Percentiles rank a stretch among this genome's conserved stretches.
These are phyloP conservation scores for Melipona beecheii DNA, from an alignment of 2,888 invertebrate species.

Conservation along the genomic window DNA sequence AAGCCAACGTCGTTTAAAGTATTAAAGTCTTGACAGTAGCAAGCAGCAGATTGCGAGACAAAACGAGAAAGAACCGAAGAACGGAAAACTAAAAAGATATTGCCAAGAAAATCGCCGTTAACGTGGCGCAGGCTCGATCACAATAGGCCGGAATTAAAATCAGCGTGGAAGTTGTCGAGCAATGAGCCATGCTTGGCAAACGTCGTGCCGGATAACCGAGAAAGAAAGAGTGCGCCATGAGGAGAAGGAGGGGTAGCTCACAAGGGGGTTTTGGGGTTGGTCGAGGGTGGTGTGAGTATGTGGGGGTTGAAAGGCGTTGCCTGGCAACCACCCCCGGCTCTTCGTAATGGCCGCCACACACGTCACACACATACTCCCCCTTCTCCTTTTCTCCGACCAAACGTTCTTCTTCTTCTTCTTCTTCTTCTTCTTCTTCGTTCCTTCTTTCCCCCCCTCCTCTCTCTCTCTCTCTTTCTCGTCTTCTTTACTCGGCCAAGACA, in stretches of 20 bases:
- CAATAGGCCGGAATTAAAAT: conserved; percentile 59
- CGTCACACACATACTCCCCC: conserved; percentile 77
- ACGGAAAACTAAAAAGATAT: not conserved
- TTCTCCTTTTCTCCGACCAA: conserved; percentile 27
- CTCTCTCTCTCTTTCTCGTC: conserved; percentile 38
- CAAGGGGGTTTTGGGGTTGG: conserved; percentile 76
- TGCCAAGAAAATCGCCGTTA: not conserved
- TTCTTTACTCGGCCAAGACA: conserved; percentile 50
- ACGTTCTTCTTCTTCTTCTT: conserved; percentile 36
- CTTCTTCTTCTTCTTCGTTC: conserved; percentile 37
- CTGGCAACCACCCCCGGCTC: conserved; percentile 81
- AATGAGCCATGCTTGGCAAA: conserved; percentile 77
- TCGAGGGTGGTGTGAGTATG: conserved; percentile 79
- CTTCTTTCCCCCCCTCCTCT: conserved; percentile 40
- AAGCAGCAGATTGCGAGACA: not conserved
- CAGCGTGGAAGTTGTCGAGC: conserved; percentile 56
- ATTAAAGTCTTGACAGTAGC: too few species aligned
- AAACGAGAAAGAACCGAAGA: not conserved
- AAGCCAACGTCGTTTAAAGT: too few species aligned
- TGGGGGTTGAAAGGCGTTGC: conserved; percentile 81
- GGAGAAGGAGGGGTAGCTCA: conserved; percentile 71
- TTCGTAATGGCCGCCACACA: conserved; percentile 79
- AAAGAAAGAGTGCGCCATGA: conserved; percentile 64
- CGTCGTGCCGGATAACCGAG: conserved; percentile 68
- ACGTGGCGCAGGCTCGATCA: not conserved